Conservation (phyloP, 2,113 vertebrate genomes). For the Corynorhinus townsendii region DNA sequence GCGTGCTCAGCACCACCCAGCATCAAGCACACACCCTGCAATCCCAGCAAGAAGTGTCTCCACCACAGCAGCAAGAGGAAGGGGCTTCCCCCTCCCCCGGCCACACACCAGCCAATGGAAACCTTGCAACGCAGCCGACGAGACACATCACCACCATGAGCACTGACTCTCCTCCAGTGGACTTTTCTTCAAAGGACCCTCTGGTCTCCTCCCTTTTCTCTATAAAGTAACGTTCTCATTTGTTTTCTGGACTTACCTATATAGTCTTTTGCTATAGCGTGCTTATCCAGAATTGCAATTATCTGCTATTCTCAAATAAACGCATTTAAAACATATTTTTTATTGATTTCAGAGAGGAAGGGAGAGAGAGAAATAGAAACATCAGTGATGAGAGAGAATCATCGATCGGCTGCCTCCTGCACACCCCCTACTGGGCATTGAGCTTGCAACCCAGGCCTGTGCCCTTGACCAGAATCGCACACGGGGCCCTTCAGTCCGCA, state of each 20-base stretch:
- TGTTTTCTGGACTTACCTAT: too few species aligned
- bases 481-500: too few species aligned
- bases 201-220: background rate
- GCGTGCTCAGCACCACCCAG: background rate
- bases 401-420: too few species aligned
- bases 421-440: too few species aligned
- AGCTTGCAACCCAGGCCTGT: too few species aligned
- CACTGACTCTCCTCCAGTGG: background rate
- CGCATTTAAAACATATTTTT: too few species aligned
- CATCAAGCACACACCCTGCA: background rate
- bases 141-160: background rate
- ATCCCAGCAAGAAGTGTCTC: background rate
- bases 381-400: too few species aligned
- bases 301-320: too few species aligned
- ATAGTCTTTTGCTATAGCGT: too few species aligned
- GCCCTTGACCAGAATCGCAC: too few species aligned
- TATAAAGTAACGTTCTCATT: background rate
- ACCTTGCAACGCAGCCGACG: background rate
- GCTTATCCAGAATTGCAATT: background rate
- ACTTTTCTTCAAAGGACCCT: background rate
- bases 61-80: background rate
- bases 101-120: background rate
- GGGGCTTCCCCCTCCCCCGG: background rate
- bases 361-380: too few species aligned
- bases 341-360: too few species aligned